These are phyloP conservation scores for Trididemnum clinides DNA, from an alignment of 23 tunicate species.

Conservation along the genomic window DNA sequence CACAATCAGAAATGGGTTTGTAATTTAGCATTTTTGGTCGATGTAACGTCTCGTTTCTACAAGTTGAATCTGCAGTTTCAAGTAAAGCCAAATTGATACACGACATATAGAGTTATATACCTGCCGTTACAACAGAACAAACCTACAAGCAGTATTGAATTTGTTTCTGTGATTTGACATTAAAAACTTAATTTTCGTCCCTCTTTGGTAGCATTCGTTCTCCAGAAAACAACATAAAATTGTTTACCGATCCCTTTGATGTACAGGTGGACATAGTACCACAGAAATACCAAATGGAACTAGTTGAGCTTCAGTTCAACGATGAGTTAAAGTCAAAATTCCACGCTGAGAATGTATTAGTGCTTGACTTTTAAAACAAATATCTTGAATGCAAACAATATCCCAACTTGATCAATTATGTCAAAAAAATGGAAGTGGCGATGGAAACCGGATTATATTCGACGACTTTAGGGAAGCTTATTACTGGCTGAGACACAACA, in stretches of 20 bases:
- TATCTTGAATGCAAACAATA: conserved; percentile 46
- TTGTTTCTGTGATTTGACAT: conserved; percentile 54
- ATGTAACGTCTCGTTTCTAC: conserved; percentile 56
- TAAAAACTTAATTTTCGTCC: conserved; percentile 57
- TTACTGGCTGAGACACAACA: conserved; percentile 98
- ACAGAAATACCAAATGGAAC: conserved; percentile 56
- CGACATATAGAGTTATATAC: conserved; percentile 65
- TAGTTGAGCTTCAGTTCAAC: conserved; percentile 66
- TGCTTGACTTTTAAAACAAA: conserved; percentile 70
- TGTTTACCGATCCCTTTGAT: conserved; percentile 65
- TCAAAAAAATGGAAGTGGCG: no score
- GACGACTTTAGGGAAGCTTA: conserved; percentile 99
- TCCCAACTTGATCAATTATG: conserved; percentile 57
- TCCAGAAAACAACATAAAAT: conserved; percentile 45
- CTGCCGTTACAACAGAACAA: conserved; percentile 47
- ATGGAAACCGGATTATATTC: conserved; percentile 95
- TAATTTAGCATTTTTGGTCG: conserved; percentile 51
- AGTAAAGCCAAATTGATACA: conserved; percentile 60
- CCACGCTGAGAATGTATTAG: conserved; percentile 39
- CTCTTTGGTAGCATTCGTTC: conserved; percentile 64
- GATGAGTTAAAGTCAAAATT: no score
- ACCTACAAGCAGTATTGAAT: conserved; percentile 43
- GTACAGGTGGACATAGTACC: conserved; percentile 38
- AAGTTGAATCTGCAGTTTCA: conserved; percentile 62
- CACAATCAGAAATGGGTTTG: conserved; percentile 49